Evolutionary conservation across 30 jellyfish, hydroid and myxozoan species (phyloP), one percentile per base, ranked within the genome.

Genomic region (Calvadosia cruxmelitensis): DNA sequence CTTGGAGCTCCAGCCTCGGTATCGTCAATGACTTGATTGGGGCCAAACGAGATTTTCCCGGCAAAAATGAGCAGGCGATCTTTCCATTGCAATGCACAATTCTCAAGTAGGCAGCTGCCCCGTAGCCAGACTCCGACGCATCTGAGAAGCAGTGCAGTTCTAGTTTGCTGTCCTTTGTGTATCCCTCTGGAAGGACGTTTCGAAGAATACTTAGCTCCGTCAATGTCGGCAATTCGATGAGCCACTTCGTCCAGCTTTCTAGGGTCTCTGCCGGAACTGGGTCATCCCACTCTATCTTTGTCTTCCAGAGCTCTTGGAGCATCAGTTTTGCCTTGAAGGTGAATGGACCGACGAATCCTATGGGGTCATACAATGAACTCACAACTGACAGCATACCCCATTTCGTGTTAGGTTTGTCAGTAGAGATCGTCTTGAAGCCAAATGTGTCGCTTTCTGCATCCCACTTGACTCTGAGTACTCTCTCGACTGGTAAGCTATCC

Each of bases 1-100:
- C 93, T 3, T 73, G 1, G 3, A 79, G 68, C 49, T 79, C 85
- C 0, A 71, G 74, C 29, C 93, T 30, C 15, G 93, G 93, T 7
- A 76, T 67, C 25, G 81, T 65, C 49, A 32, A 25, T 2, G 63
- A 42, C 51, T 66, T 76, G 48, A 50, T 7, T 7, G 87, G 87
- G 1, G 70, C 79, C 27, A 64, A 29, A 2, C 93, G 70, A 24
- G 93, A 35, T 57, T 80, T 80, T 13, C 81, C 93, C 25, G 70
- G 26, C 26, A 66, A 34, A 49, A 80, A 72, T n/a, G 73, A 35
- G 31, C 86, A 71, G 31, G 64, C 33, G 33, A 71, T 28, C 23
- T 63, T 31, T 3, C 85, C 85, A 0, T 32, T 20, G 33, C 31
- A 28, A 29, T 71, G 16, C 28, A 23, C 74, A 10, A 49, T 5